Conservation (phyloP, 92 coral and sea anemone species). For the Desmophyllum pertusum region DNA sequence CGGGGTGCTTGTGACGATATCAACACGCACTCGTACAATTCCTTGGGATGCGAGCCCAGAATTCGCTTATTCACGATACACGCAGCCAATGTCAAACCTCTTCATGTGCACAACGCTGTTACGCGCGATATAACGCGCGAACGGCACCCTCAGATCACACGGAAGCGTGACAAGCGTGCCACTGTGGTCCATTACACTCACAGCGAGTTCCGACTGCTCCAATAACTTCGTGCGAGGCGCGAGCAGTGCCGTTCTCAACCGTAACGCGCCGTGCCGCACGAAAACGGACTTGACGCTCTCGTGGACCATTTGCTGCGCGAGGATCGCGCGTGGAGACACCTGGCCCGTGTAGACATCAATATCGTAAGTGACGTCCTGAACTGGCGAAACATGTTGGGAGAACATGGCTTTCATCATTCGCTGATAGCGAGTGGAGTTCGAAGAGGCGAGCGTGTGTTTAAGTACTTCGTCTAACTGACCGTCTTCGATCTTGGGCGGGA, state of each 20-base stretch:
- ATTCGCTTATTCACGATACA: slow-evolving; percentile 83
- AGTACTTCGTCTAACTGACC: slow-evolving; percentile 93
- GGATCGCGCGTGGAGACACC: slow-evolving; percentile 61
- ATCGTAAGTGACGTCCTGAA: slow-evolving; percentile 90
- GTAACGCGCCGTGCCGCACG: slow-evolving; percentile 83
- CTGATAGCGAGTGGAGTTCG: slow-evolving; percentile 92
- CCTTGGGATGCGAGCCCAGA: slow-evolving; percentile 91
- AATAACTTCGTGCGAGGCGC: slow-evolving; percentile 79
- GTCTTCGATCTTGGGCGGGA: slow-evolving; percentile 97
- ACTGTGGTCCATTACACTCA: slow-evolving; percentile 88
- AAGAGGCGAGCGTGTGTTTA: slow-evolving; percentile 88
- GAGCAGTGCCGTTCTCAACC: slow-evolving; percentile 79
- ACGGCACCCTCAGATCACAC: slow-evolving; percentile 86
- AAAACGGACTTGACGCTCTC: slow-evolving; percentile 78
- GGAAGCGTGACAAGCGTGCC: slow-evolving; percentile 91
- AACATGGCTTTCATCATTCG: slow-evolving; percentile 85
- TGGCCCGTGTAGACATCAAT: slow-evolving; percentile 68
- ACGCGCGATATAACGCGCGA: slow-evolving; percentile 90
- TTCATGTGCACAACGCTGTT: slow-evolving; percentile 72
- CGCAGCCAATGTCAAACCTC: slow-evolving; percentile 89
- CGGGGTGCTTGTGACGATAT: slow-evolving; percentile 82
- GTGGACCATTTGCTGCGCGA: slow-evolving; percentile 83
- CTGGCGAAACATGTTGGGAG: slow-evolving; percentile 77
- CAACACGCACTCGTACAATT: slow-evolving; percentile 88
- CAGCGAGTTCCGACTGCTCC: slow-evolving; percentile 79